Conservation (phyloP, 1,140 invertebrate species). For the Pseudobourletiella spinata region DNA sequence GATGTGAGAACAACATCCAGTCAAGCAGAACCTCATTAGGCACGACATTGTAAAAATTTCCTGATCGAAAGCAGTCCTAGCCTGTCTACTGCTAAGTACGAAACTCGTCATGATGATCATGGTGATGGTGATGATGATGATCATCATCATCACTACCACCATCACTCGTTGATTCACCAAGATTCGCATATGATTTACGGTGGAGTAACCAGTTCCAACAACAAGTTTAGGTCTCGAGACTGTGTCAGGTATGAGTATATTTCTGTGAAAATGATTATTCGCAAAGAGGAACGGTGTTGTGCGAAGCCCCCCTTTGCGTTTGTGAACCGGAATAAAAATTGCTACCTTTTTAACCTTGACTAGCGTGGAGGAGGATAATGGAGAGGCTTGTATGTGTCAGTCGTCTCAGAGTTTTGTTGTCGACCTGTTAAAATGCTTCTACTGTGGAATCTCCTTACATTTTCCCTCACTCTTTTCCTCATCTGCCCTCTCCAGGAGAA, state of each 20-base stretch:
- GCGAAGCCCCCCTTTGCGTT: neutral
- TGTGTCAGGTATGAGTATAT: neutral
- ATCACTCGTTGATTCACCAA: no score
- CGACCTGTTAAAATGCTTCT: neutral
- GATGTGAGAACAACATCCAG: no score
- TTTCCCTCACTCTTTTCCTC: neutral
- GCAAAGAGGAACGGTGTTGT: neutral
- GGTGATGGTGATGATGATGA: no score
- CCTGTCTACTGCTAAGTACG: no score
- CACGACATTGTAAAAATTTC: no score
- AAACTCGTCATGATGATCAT: no score
- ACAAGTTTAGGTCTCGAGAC: no score
- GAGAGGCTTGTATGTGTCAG: neutral
- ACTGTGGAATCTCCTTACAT: neutral
- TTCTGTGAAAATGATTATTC: neutral
- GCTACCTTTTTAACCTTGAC: neutral
- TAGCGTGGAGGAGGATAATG: neutral
- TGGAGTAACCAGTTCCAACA: neutral
- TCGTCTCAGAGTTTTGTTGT: neutral
- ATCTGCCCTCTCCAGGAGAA: neutral
- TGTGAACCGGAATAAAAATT: neutral
- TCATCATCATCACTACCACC: no score
- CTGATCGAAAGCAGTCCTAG: no score
- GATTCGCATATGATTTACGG: no score
- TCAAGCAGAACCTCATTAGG: no score